Evolutionary conservation across 2,797 vertebrate genomes (phyloP).

Genomic region (Amniataba percoides): DNA sequence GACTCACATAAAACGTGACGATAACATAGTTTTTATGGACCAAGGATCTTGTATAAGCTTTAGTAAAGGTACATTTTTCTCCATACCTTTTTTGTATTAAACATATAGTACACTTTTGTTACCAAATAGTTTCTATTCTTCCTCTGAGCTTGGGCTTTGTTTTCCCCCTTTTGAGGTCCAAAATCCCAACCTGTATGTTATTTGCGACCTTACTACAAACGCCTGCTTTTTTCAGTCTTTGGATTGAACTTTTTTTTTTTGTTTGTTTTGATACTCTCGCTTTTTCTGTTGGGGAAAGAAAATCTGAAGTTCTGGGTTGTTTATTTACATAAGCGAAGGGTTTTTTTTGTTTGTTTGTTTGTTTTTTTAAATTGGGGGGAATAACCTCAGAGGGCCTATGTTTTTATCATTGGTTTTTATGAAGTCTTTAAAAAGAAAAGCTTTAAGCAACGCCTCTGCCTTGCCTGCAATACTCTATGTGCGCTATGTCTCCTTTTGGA

Average conservation of each 20-base stretch:
- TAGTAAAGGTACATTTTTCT: constrained; percentile 99
- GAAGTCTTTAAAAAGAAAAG: constrained; percentile 98
- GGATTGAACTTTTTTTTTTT: constrained; percentile 81
- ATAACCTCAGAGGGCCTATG: constrained; percentile 95
- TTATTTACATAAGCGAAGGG: constrained; percentile 78
- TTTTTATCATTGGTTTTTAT: constrained; percentile 93
- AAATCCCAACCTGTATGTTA: constrained; percentile 90
- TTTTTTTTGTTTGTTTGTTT: constrained; percentile 71
- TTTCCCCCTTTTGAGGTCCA: constrained; percentile 84
- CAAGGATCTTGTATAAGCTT: constrained; percentile 99
- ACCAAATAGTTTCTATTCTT: constrained; percentile 98
- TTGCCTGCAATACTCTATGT: constrained; percentile 96
- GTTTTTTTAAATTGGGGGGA: constrained; percentile 82
- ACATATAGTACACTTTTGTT: constrained; percentile 98
- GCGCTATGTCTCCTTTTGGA: constrained; percentile 86
- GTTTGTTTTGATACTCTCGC: constrained; percentile 65
- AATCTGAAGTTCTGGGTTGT: constrained; percentile 87
- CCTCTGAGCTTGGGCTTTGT: constrained; percentile 90
- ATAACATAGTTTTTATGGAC: constrained; percentile 98
- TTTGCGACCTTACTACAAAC: constrained; percentile 87
- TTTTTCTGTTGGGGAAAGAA: constrained; percentile 55
- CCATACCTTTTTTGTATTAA: constrained; percentile 99
- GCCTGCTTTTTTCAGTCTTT: constrained; percentile 88
- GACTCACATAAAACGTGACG: constrained; percentile 88
- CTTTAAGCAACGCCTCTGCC: constrained; percentile 99